phyloP scores from a whole-genome alignment of 2,888 invertebrate species.

The Pseudoips prasinana region DNA sequence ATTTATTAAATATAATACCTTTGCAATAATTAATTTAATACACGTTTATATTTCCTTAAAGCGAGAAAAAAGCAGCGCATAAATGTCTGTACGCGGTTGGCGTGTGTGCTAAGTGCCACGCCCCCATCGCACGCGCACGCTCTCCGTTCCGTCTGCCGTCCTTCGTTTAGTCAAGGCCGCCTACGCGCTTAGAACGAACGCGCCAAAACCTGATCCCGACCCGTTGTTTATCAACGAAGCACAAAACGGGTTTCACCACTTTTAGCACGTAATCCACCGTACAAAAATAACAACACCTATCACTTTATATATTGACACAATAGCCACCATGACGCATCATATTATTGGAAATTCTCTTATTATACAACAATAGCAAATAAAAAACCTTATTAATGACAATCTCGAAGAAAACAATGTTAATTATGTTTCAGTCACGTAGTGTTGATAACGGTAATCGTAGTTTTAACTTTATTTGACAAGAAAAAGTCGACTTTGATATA shows the following conservation, averaged over 20 bases:
- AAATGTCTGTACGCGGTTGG: conserved; percentile 35
- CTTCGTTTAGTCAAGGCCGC: conserved; percentile 73
- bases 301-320: too few relatives aligned
- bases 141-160: conserved; percentile 49
- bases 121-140: conserved; percentile 50
- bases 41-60: conserved; percentile 8
- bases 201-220: conserved; percentile 52
- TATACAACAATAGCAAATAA: conserved; percentile 15
- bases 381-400: conserved; percentile 18
- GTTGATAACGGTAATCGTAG: conserved; percentile 21
- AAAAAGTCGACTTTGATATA: too few relatives aligned
- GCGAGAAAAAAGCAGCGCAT: conserved; percentile 12
- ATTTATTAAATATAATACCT: too few relatives aligned
- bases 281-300: conserved; percentile 7
- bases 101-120: conserved; percentile 47
- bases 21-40: too few relatives aligned
- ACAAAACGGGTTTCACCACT: conserved; percentile 42
- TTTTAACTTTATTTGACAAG: conserved; percentile 15
- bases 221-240: conserved; percentile 52
- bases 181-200: conserved; percentile 54
- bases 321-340: conserved; percentile 1
- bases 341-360: conserved; percentile 6
- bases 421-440: conserved; percentile 21
- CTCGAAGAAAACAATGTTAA: conserved; percentile 6
- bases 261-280: conserved; percentile 32